Evolutionary conservation across 2,888 invertebrate genomes (phyloP).

Genomic region (Tiliacea citrago): DNA sequence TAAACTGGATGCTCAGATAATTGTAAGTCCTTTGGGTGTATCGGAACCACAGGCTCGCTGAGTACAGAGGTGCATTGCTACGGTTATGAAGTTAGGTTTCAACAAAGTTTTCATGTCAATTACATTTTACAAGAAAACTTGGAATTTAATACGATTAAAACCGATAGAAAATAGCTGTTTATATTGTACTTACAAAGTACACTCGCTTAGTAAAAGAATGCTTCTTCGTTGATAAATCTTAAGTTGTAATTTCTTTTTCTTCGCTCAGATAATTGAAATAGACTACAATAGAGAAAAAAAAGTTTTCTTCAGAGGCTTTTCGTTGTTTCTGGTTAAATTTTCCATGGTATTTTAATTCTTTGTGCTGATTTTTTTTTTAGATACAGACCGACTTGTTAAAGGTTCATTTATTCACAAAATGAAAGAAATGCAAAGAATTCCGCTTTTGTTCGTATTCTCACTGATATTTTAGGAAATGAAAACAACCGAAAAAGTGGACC

Average conservation of each 20-base stretch:
- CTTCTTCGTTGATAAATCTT: not conserved
- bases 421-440: conserved; percentile 22
- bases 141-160: not conserved
- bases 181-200: not conserved
- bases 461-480: conserved; percentile 38
- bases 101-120: not conserved
- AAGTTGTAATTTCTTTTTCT: not conserved
- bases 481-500: conserved; percentile 19
- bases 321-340: conserved; percentile 10
- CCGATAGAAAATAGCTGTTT: not conserved
- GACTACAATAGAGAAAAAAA: not conserved
- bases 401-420: conserved; percentile 39
- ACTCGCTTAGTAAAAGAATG: not conserved
- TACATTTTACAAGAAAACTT: not conserved
- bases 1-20: too few relatives aligned
- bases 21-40: too few relatives aligned
- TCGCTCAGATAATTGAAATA: not conserved
- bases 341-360: conserved; percentile 10
- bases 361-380: conserved; percentile 16
- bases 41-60: too few relatives aligned
- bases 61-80: too few relatives aligned
- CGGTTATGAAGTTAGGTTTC: not conserved
- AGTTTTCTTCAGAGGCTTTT: conserved; percentile 5
- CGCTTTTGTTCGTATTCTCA: conserved; percentile 21
- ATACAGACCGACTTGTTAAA: conserved; percentile 19